Conservation (phyloP, 2,888 invertebrate genomes). For the Ptilodon capucinus region DNA sequence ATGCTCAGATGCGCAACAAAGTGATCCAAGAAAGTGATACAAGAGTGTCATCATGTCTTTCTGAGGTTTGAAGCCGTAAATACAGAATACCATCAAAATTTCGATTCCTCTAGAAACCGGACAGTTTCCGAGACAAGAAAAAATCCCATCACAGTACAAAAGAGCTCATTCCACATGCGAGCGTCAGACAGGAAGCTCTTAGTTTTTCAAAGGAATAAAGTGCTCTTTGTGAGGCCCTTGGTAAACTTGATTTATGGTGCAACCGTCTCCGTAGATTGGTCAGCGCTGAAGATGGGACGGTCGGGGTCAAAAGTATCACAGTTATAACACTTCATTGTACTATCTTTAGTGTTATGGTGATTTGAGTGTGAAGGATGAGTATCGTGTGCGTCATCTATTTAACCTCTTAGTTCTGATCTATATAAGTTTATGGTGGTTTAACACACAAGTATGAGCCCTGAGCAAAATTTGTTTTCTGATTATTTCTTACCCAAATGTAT, state of each 20-base stretch:
- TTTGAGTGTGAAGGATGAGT: not conserved
- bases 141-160: slow-evolving; percentile 53
- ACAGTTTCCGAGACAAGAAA: slow-evolving; percentile 37
- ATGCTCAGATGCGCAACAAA: too few species aligned
- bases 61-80: too few species aligned
- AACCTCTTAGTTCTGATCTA: too few species aligned
- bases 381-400: too few species aligned
- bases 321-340: not conserved
- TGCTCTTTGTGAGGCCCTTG: slow-evolving; percentile 46
- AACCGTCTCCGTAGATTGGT: slow-evolving; percentile 56
- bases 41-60: too few species aligned
- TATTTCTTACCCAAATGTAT: too few species aligned
- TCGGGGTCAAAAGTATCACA: slow-evolving; percentile 6
- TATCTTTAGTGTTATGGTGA: slow-evolving; percentile 1
- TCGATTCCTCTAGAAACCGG: slow-evolving; percentile 35
- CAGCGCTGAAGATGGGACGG: slow-evolving; percentile 25
- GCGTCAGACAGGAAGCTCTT: slow-evolving; percentile 50
- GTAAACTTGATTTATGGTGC: slow-evolving; percentile 65
- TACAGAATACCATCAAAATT: slow-evolving; percentile 18
- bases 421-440: too few species aligned
- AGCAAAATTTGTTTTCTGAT: too few species aligned
- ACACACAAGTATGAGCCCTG: too few species aligned
- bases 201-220: slow-evolving; percentile 62
- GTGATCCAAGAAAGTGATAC: too few species aligned
- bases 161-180: slow-evolving; percentile 53